These are phyloP conservation scores for Drosophila sulfurigaster DNA, from an alignment of 1,140 invertebrate genomes.

Conservation along the genomic window DNA sequence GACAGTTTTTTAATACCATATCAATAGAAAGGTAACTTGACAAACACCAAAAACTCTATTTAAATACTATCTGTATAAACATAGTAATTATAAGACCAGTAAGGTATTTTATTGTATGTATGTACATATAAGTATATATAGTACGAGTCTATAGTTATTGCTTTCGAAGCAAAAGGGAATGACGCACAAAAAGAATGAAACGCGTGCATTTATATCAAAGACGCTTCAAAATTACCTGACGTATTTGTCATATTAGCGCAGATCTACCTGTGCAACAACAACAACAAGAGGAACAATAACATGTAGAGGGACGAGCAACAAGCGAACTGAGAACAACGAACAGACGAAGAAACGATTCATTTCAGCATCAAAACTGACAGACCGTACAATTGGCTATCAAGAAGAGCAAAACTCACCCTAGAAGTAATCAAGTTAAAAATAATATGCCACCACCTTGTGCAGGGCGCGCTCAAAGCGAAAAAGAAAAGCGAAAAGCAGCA, in stretches of 20 bases:
- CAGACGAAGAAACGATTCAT: constrained; percentile 3
- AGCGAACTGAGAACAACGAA: background rate
- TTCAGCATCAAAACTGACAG: constrained; percentile 22
- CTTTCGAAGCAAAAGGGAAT: background rate
- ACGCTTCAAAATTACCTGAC: constrained; percentile 10
- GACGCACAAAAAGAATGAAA: constrained; percentile 5
- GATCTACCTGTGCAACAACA: background rate
- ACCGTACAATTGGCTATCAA: constrained; percentile 41
- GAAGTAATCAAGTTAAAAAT: constrained; percentile 41
- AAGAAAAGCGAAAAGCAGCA: constrained; percentile 2
- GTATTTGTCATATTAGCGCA: constrained; percentile 19
- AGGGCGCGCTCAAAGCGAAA: background rate
- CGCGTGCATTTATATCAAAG: constrained; percentile 5
- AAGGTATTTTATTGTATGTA: too few species aligned
- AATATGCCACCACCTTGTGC: constrained; percentile 22
- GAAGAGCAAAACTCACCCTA: constrained; percentile 1
- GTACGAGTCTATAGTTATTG: background rate
- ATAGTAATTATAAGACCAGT: too few species aligned
- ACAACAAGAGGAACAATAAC: background rate
- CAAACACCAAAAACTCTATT: too few species aligned
- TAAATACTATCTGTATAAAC: too few species aligned
- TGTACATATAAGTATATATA: too few species aligned
- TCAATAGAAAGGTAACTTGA: too few species aligned
- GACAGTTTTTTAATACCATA: too few species aligned
- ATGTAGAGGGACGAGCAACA: background rate